Evolutionary conservation across 2,888 invertebrate species (phyloP), one percentile per base, ranked within the genome.

Genomic region (Nomada goodeniana): DNA sequence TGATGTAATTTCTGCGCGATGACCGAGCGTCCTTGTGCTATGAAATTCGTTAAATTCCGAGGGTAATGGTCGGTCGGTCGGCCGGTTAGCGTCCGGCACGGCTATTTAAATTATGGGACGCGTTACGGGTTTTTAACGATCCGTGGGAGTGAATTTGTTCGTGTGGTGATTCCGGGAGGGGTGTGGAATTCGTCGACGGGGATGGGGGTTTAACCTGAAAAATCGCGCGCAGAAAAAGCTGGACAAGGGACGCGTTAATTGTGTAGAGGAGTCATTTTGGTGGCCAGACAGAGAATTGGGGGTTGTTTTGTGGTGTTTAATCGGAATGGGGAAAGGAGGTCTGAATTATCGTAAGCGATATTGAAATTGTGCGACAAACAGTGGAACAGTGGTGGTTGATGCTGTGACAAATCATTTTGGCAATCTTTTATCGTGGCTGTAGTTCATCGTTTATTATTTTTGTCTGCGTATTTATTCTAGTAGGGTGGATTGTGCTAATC

Each of bases 1-100:
- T 83, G 75, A 85, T 86, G 78, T 67, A 86, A 76, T 76, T 83
- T 72, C 52, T 75, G 73, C 65, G 67, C 69, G 85, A 86, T 82
- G 86, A 73, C 59, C 61, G 53, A 20, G 36, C 36, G 36, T 36
- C 63, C 53, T 50, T 60, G 55, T 55, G 57, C 70, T 68, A 50
- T 57, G 60, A 73, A 55, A 76, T 86, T 80, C 76, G 68, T 73
- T 26, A 76, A 86, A 80, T 84, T 83, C 80, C 76, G 57, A 71
- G 73, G 76, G 76, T 60, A 61, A 63, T 63, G 61, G 70, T 59
- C 52, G 73, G 44, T 7, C 42, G 13, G 26, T 20, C 73, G 26
- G 2, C 11, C 5, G 47, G 23, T 18, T 18, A 29, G 74, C 63
- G 63, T 63, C 61, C 61, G 47, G 13, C 50, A 23, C 10, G 76